These are phyloP conservation scores for Pseudolaguvia tuberculata DNA, from an alignment of 2,113 vertebrate genomes.

Conservation along the genomic window DNA sequence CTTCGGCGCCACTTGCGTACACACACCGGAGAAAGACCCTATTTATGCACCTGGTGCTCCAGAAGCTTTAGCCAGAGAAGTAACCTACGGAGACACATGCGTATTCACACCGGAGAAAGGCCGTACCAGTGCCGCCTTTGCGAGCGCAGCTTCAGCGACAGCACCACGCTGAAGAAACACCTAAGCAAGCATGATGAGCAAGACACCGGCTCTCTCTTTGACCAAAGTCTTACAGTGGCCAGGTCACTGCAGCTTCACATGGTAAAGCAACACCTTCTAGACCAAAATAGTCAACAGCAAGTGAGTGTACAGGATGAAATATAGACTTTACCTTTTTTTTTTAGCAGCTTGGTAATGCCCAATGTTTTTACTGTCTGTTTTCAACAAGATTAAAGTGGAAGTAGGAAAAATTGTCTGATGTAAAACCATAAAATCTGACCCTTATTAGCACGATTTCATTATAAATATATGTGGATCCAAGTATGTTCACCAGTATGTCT, in stretches of 20 bases:
- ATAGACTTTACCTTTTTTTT: neutral
- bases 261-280: constrained; percentile 23
- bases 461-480: neutral
- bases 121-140: constrained; percentile 66
- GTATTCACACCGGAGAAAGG: constrained; percentile 67
- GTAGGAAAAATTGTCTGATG: neutral
- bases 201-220: constrained; percentile 24
- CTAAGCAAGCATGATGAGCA: constrained; percentile 42
- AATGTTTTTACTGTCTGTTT: neutral
- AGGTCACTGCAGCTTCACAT: constrained; percentile 42
- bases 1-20: constrained; percentile 70
- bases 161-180: constrained; percentile 66
- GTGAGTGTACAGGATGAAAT: neutral
- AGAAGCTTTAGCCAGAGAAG: constrained; percentile 69
- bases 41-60: constrained; percentile 69
- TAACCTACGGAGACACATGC: constrained; percentile 65
- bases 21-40: constrained; percentile 68
- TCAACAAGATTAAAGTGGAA: neutral
- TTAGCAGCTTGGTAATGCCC: neutral
- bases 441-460: neutral
- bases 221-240: constrained; percentile 31
- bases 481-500: too few species aligned
- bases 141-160: constrained; percentile 62
- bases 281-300: neutral
- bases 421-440: neutral